These are phyloP conservation scores for Hipparchia sbordonii DNA, from an alignment of 2,888 invertebrate genomes.

Conservation along the genomic window DNA sequence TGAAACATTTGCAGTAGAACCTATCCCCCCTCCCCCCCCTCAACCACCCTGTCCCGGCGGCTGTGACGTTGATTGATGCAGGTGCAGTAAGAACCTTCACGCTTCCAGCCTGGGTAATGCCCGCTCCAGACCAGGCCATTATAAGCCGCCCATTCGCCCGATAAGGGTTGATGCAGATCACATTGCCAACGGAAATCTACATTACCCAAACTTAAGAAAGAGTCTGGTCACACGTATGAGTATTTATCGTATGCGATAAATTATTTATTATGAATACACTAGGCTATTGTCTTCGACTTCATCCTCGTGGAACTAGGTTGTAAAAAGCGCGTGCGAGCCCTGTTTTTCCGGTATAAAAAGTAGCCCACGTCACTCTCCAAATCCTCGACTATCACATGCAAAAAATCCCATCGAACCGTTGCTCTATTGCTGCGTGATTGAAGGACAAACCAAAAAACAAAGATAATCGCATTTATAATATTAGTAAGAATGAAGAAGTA, in stretches of 20 bases:
- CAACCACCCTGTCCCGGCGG: constrained; percentile 55
- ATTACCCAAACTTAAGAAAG: neutral
- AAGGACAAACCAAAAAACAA: too few species aligned
- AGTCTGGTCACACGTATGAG: neutral
- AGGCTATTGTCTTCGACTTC: too few species aligned
- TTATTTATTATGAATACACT: too few species aligned
- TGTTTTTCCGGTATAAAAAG: too few species aligned
- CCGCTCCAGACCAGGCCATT: constrained; percentile 37
- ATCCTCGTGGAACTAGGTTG: too few species aligned
- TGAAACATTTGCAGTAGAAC: constrained; percentile 41
- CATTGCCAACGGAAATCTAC: neutral
- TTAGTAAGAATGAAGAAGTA: too few species aligned
- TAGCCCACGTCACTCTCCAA: too few species aligned
- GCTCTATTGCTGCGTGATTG: too few species aligned
- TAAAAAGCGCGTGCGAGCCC: too few species aligned
- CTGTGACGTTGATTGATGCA: constrained; percentile 76
- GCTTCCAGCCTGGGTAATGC: constrained; percentile 40
- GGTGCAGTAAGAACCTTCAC: constrained; percentile 67
- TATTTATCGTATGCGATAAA: neutral
- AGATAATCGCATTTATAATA: too few species aligned
- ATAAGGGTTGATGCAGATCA: constrained; percentile 18
- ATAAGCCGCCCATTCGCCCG: constrained; percentile 31
- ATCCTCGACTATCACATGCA: too few species aligned
- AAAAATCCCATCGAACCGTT: too few species aligned
- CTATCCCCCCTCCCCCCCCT: constrained; percentile 45